Base-by-base conservation (phyloP, 2,888 invertebrate genomes). In the Sphecodes monilicornis region DNA sequence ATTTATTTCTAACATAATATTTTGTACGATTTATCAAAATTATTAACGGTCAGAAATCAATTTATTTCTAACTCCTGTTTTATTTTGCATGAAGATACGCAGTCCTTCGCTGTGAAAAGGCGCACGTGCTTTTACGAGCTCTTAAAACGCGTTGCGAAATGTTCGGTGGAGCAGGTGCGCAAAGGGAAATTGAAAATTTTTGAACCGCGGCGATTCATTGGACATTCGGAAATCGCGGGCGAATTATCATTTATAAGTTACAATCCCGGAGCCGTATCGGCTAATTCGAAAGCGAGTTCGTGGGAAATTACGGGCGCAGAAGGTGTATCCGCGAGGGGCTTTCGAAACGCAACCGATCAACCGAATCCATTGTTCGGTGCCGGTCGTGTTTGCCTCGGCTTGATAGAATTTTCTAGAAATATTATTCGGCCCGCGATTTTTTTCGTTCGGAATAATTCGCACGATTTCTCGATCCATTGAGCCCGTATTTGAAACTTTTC, bases 221-320 rank as follows among this genome's bases (percentile, higher is more conserved):
- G 46, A 39, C 26, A 22, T n/a, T n/a, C 46, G n/a, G 64, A 72
- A 46, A 18, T 29, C 36, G 26, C n/a, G 10, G 36, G 26, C 50
- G 72, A 77, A 70, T 77, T 81, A 81, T 60, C 57, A 6, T 60
- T 29, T 26, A 29, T 60, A 29, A 29, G 57, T 60, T 60, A 60
- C 2, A 60, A 60, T 60, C 2, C 57, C 16, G 57, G 16, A 16
- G 5, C 29, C 29, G 57, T 77, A 71, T 84, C 77, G 77, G 70
- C 69, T 82, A 84, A 82, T 82, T 77, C 74, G 75, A 41, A 64
- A 71, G 41, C 70, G 81, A 82, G 77, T 77, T 70, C 77, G 4
- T 73, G 64, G 84, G 84, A 81, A 81, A 84, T 82, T 81, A 77
- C 81, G 73, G 74, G 77, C 69, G 60, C 32, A 8, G 39, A 13